Evolutionary conservation across 1,140 invertebrate species (phyloP).

Genomic region (Papilio aristodemus): DNA sequence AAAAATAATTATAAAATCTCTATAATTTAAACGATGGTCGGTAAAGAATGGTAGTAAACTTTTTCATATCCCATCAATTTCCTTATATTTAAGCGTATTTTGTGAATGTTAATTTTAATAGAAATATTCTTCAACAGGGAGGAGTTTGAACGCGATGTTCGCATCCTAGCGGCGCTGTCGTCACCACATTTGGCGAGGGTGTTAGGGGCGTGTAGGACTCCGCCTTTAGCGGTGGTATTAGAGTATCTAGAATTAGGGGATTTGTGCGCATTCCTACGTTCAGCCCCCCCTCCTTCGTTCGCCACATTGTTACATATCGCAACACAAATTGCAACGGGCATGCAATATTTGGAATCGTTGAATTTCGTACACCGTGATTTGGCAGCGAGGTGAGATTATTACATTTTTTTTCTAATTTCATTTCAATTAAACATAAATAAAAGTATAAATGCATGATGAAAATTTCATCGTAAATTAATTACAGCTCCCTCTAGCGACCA

Average conservation of each 20-base stretch:
- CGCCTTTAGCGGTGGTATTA: slow-evolving; percentile 91
- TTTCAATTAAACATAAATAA: too few species aligned
- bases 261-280: slow-evolving; percentile 91
- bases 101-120: not conserved
- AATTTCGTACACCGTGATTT: slow-evolving; percentile 92
- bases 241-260: slow-evolving; percentile 96
- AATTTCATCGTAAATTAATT: too few species aligned
- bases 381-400: slow-evolving; percentile 84
- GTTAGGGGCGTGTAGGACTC: slow-evolving; percentile 91
- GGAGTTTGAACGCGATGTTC: slow-evolving; percentile 94
- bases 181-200: slow-evolving; percentile 94
- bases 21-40: too few species aligned
- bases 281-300: slow-evolving; percentile 82
- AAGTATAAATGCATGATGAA: too few species aligned
- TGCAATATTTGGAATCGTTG: slow-evolving; percentile 90
- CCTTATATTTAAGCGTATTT: not conserved
- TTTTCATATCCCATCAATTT: not conserved
- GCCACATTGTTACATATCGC: slow-evolving; percentile 89
- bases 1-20: too few species aligned
- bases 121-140: slow-evolving; percentile 79
- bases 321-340: slow-evolving; percentile 92
- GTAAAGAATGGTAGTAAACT: not conserved
- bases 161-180: slow-evolving; percentile 91
- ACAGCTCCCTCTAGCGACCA: too few species aligned
- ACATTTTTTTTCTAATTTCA: too few species aligned